A percentile compares a stretch with the other conserved stretches of the same genome.
phyloP scores from a whole-genome alignment of 2,113 vertebrate genomes.

The Scytalopus superciliaris region DNA sequence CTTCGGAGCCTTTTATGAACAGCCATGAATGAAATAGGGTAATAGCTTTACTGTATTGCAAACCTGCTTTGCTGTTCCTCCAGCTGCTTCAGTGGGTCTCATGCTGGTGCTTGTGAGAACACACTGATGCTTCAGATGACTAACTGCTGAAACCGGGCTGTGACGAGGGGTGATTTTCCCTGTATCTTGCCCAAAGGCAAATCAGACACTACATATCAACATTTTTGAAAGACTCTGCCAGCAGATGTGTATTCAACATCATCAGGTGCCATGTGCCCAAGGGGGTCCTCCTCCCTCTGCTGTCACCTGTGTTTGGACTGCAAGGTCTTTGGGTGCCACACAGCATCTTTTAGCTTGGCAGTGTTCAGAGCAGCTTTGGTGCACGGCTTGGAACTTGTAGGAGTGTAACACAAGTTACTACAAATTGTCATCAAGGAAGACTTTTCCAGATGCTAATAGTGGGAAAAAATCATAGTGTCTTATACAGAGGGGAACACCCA shows the following conservation, averaged over 20 bases:
- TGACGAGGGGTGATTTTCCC: background rate
- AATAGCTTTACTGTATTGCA: background rate
- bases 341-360: background rate
- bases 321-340: background rate
- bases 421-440: background rate
- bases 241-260: fast-evolving
- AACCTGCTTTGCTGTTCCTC: background rate
- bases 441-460: background rate
- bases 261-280: fast-evolving
- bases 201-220: background rate
- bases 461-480: background rate
- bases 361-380: background rate
- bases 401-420: background rate
- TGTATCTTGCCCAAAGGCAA: background rate
- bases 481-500: background rate
- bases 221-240: background rate
- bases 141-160: background rate
- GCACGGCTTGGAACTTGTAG: background rate
- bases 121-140: background rate
- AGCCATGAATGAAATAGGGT: background rate
- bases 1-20: background rate
- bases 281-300: background rate
- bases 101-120: background rate
- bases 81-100: background rate
- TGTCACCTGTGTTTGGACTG: background rate